phyloP scores from a whole-genome alignment of 2,113 vertebrate species.

The Indri indri region DNA sequence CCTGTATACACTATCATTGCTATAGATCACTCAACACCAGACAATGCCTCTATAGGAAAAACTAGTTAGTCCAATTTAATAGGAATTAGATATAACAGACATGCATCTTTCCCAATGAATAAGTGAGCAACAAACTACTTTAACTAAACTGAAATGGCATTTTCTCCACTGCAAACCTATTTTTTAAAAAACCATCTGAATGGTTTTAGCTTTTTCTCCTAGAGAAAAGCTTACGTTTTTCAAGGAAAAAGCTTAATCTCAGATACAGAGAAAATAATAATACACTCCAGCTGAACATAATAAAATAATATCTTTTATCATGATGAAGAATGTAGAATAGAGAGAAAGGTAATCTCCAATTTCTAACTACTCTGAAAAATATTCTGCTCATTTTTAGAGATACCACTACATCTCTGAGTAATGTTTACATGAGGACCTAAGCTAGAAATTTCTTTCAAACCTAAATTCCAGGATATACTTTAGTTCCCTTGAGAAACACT shows the following conservation, averaged over 20 bases:
- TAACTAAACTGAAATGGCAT: neutral
- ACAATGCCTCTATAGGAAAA: neutral
- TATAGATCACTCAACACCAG: neutral
- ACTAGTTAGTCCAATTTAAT: neutral
- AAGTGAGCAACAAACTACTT: neutral
- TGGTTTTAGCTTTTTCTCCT: neutral
- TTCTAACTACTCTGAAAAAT: neutral
- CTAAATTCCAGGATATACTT: neutral
- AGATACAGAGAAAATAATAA: neutral
- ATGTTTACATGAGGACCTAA: neutral
- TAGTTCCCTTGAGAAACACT: neutral
- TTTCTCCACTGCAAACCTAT: slow-evolving; percentile 7
- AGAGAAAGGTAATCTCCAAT: neutral
- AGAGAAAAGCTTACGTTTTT: neutral
- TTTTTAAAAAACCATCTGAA: neutral
- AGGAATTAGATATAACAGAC: neutral
- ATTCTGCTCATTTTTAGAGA: neutral
- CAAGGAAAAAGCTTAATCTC: neutral
- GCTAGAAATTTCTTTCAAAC: neutral
- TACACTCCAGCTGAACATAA: neutral
- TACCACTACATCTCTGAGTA: neutral
- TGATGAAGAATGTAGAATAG: neutral
- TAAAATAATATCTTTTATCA: neutral
- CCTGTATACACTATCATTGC: neutral
- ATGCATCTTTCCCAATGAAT: neutral